phyloP scores from a whole-genome alignment of 2,113 vertebrate genomes.

The Odontophorus gujanensis region DNA sequence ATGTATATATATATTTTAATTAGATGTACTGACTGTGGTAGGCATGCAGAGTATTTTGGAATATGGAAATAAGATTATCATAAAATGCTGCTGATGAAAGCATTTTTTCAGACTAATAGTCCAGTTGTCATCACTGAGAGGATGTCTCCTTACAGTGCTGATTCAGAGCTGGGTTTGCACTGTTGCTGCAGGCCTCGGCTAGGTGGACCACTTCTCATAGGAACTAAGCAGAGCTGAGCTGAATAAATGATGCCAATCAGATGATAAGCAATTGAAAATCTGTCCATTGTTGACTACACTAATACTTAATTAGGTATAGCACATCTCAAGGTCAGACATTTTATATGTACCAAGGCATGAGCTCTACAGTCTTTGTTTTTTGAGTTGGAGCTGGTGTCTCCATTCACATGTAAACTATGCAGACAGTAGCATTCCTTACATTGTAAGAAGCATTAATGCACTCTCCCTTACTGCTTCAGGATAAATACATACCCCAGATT shows the following conservation, averaged over 20 bases:
- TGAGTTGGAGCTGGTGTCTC: slow-evolving; percentile 22
- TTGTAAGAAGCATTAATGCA: slow-evolving; percentile 20
- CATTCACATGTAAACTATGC: background rate
- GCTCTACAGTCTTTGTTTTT: slow-evolving; percentile 10
- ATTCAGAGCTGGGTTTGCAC: background rate
- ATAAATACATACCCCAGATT: slow-evolving; percentile 13
- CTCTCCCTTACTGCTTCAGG: background rate
- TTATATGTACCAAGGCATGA: background rate
- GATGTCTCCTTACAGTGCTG: rapidly evolving
- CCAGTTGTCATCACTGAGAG: background rate
- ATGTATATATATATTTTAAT: no score
- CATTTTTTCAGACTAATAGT: background rate
- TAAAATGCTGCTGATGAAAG: background rate
- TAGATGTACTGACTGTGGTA: no score
- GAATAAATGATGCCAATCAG: background rate
- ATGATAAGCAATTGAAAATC: background rate
- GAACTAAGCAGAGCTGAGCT: background rate
- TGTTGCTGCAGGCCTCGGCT: background rate
- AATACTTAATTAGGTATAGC: background rate
- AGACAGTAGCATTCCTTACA: slow-evolving; percentile 59
- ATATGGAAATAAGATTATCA: background rate
- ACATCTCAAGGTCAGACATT: background rate
- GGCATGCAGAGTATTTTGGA: background rate
- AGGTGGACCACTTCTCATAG: background rate
- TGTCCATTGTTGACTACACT: rapidly evolving